Evolutionary conservation across 2,888 invertebrate genomes (phyloP).

Genomic region (Coelopa pilipes): DNA sequence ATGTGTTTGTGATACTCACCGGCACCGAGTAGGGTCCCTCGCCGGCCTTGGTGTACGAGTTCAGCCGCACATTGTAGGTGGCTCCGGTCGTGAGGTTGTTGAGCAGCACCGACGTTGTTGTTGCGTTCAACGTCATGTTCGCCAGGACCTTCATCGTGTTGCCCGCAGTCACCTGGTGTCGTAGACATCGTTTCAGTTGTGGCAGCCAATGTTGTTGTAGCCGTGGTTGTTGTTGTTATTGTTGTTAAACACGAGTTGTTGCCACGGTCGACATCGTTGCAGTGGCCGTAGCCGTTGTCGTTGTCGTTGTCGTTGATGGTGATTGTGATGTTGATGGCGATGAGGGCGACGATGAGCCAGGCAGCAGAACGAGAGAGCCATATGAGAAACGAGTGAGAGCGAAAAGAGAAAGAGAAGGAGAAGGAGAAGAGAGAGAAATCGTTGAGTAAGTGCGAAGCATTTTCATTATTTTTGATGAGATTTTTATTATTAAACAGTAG

Average conservation of each 20-base stretch:
- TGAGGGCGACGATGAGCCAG: neutral
- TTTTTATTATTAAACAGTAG: neutral
- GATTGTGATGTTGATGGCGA: constrained; percentile 3
- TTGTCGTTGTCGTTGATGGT: too few species aligned
- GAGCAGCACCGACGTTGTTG: constrained; percentile 88
- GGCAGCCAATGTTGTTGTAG: constrained; percentile 11
- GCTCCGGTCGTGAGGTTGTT: constrained; percentile 88
- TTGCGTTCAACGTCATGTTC: constrained; percentile 87
- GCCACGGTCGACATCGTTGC: too few species aligned
- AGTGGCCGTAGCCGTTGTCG: too few species aligned
- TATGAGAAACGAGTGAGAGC: constrained; percentile 10
- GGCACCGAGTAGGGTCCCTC: constrained; percentile 88
- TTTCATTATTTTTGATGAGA: constrained; percentile 36
- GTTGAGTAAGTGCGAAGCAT: constrained; percentile 23
- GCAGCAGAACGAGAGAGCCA: neutral
- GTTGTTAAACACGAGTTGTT: too few species aligned
- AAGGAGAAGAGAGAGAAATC: constrained; percentile 9
- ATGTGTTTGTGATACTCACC: constrained; percentile 67
- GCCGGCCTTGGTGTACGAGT: constrained; percentile 88
- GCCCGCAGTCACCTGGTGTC: constrained; percentile 66
- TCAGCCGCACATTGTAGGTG: constrained; percentile 87
- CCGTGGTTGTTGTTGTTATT: neutral
- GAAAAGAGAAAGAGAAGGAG: constrained; percentile 9
- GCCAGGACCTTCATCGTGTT: constrained; percentile 74
- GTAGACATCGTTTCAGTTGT: too few species aligned